Percentiles rank a stretch among this genome's conserved stretches.
Evolutionary conservation across 2,113 vertebrate genomes (phyloP).

Genomic region (Phylloscopus trochiloides): DNA sequence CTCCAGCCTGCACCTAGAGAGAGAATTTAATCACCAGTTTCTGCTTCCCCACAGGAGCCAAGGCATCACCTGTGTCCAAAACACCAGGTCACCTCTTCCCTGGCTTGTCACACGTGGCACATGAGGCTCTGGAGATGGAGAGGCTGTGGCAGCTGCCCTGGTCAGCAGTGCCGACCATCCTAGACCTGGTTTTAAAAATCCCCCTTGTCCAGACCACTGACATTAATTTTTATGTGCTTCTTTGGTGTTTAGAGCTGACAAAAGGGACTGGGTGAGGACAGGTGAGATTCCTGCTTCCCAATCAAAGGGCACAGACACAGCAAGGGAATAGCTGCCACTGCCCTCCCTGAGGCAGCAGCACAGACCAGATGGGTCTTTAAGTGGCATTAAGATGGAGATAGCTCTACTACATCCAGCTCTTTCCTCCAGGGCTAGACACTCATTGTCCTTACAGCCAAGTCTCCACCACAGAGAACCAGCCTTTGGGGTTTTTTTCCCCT

Average conservation of each 20-base stretch:
- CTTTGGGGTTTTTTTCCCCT: background rate
- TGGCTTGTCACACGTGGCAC: fast-evolving
- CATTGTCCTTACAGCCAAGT: background rate
- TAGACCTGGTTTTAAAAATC: background rate
- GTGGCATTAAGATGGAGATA: background rate
- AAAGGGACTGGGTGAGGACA: background rate
- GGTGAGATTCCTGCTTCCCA: background rate
- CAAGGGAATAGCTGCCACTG: background rate
- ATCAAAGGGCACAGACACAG: background rate
- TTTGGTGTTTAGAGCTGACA: background rate
- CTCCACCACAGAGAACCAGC: background rate
- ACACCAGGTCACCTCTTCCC: background rate
- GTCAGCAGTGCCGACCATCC: background rate
- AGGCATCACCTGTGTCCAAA: background rate
- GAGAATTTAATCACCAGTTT: background rate
- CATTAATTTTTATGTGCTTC: background rate
- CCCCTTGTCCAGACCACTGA: fast-evolving
- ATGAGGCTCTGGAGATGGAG: background rate
- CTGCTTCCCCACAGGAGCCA: background rate
- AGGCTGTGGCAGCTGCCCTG: background rate
- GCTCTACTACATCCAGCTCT: background rate
- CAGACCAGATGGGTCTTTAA: background rate
- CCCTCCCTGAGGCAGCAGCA: background rate
- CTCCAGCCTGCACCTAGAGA: background rate
- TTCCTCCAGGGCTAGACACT: background rate